Evolutionary conservation across 2,113 vertebrate genomes (phyloP).

Genomic region (Megaleporinus macrocephalus): DNA sequence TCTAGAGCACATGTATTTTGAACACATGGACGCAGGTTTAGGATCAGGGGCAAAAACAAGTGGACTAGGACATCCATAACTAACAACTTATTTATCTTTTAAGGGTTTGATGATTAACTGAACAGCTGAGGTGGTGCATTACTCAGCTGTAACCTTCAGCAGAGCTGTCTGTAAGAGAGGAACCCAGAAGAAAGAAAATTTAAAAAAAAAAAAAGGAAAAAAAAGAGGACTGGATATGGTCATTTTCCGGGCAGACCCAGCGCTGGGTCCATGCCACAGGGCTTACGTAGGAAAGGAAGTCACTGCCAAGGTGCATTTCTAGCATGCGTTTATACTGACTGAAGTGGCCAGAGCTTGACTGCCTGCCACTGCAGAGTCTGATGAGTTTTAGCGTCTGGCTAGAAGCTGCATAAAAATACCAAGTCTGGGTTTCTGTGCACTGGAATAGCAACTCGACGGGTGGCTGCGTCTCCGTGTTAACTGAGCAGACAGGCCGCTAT

Average conservation of each 20-base stretch:
- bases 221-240: conserved; percentile 9
- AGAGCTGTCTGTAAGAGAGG: too few relatives aligned
- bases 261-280: neutral
- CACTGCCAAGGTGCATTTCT: neutral
- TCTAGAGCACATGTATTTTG: too few relatives aligned
- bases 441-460: conserved; percentile 9
- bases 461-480: conserved; percentile 1
- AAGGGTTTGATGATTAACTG: too few relatives aligned
- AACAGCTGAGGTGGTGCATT: too few relatives aligned
- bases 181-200: neutral
- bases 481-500: neutral
- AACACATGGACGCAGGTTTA: too few relatives aligned
- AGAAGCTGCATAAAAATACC: conserved; percentile 31
- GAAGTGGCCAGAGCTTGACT: conserved; percentile 6
- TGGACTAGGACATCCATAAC: too few relatives aligned
- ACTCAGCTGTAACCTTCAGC: too few relatives aligned
- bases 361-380: neutral
- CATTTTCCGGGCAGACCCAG: conserved; percentile 21
- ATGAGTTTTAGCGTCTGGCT: conserved; percentile 30
- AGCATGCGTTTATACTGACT: conserved; percentile 1
- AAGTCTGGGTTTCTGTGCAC: conserved; percentile 22
- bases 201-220: neutral
- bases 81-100: too few relatives aligned
- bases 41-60: too few relatives aligned
- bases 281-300: neutral